phyloP scores from a whole-genome alignment of 2,113 vertebrate genomes.

The Clinocottus analis region DNA sequence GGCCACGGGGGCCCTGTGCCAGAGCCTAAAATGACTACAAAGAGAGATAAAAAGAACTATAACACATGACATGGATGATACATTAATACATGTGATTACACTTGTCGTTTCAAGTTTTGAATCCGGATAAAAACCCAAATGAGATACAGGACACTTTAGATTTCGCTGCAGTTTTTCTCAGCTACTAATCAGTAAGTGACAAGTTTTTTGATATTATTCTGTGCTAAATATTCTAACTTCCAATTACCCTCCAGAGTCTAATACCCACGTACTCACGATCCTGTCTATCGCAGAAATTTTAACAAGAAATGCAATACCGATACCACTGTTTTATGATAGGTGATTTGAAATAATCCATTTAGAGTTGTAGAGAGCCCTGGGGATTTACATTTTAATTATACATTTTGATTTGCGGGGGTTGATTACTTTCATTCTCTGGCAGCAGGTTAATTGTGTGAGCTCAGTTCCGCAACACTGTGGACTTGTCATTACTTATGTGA shows the following conservation, averaged over 20 bases:
- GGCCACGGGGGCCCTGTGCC: no score
- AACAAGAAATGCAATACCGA: constrained; percentile 54
- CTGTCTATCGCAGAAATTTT: constrained; percentile 20
- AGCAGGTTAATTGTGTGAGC: constrained; percentile 79
- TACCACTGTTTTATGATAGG: constrained; percentile 65
- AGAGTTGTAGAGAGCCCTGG: constrained; percentile 52
- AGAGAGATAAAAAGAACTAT: neutral
- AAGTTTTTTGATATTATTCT: neutral
- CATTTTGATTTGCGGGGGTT: constrained; percentile 70
- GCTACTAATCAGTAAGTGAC: neutral
- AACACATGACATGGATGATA: neutral
- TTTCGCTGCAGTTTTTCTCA: neutral
- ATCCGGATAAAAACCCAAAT: neutral
- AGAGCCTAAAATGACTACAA: neutral
- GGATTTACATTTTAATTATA: constrained; percentile 80
- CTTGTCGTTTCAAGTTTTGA: neutral
- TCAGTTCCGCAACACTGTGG: constrained; percentile 59
- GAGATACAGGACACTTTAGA: neutral
- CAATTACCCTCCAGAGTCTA: constrained; percentile 3
- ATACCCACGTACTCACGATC: constrained; percentile 19
- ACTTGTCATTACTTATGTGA: constrained; percentile 63
- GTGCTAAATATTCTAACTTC: neutral
- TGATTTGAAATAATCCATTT: constrained; percentile 73
- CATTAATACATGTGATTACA: neutral
- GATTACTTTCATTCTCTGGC: constrained; percentile 75